Base-by-base conservation (phyloP, 2,797 vertebrate genomes). In the Streptopelia turtur region DNA sequence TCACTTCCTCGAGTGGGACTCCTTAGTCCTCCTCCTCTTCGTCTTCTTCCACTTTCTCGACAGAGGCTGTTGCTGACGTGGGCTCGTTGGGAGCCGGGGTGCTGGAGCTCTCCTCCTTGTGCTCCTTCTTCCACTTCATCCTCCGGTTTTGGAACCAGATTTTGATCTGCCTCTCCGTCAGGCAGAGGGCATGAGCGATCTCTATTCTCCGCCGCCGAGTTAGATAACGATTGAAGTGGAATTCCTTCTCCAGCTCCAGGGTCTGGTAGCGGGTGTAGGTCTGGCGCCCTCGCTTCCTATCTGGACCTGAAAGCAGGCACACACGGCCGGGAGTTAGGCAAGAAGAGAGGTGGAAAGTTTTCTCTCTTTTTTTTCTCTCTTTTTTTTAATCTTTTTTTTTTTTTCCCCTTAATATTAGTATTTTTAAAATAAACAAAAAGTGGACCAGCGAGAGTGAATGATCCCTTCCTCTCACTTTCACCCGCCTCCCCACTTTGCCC, bases 121-220 rank as follows among this genome's bases (percentile, higher is more conserved):
- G 98, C 69, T 99, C 98, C 50, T 99, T 99, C 97, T 99, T 99
- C 99, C 99, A 99, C 83, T 99, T 99, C 99, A 99, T 99, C 95
- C 98, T 98, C 39, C 98, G 98, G 96, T 99, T 99, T 96, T 99
- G 99, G 95, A 99, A 99, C 99, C 98, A 99, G 97, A 99, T 99
- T 96, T 99, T 99, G 96, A 99, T 98, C 97, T 98, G 98, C 96
- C 98, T 98, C 93, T 98, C 98, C 10, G 98, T 98, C 68, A 98
- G 96, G 89, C 98, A 98, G 86, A 98, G 97, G 57, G 98, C 98
- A 41, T 98, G 98, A 45, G 98, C 98, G 52, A 98, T 98, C 96
- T 98, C 98, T 90, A 98, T 98, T 94, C 98, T 97, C 92, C 98
- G 97, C 87, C 98, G 96, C 92, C 98, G 98, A 43, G 98, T 98